phyloP scores from a whole-genome alignment of 1,140 invertebrate species.

The Platyura marginata region DNA sequence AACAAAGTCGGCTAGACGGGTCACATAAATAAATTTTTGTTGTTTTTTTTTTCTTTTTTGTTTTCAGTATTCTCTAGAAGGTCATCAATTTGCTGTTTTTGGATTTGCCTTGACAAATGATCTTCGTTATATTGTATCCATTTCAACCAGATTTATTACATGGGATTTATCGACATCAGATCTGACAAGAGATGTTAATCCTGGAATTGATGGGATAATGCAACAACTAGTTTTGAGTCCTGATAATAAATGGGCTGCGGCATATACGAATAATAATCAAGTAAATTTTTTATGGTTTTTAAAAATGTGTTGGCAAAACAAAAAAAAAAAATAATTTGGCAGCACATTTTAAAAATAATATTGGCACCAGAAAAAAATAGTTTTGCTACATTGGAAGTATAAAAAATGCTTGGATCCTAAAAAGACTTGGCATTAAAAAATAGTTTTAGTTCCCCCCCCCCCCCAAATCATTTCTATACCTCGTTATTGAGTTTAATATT shows the following conservation, averaged over 20 bases:
- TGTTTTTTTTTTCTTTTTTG: background rate
- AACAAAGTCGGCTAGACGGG: background rate
- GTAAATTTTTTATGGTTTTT: conserved; percentile 32
- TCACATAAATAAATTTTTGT: background rate
- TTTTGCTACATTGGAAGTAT: no score
- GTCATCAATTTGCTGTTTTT: conserved; percentile 95
- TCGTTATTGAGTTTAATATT: conserved; percentile 2
- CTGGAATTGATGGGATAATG: conserved; percentile 89
- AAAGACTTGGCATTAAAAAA: no score
- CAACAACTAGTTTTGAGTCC: conserved; percentile 84
- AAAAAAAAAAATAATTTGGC: background rate
- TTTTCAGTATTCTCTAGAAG: conserved; percentile 80
- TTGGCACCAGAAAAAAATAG: no score
- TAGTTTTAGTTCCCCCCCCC: no score
- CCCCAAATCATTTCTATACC: no score
- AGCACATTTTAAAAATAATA: no score
- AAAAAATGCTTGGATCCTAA: no score
- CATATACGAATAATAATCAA: conserved; percentile 92
- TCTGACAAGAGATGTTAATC: conserved; percentile 75
- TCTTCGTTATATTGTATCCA: conserved; percentile 84
- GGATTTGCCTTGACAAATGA: conserved; percentile 84
- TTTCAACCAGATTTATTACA: conserved; percentile 93
- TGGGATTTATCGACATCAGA: conserved; percentile 93
- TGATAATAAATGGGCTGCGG: conserved; percentile 91
- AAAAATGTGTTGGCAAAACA: conserved; percentile 1